Conservation (phyloP, 92 coral and sea anemone species). For the Micromussa lordhowensis region DNA sequence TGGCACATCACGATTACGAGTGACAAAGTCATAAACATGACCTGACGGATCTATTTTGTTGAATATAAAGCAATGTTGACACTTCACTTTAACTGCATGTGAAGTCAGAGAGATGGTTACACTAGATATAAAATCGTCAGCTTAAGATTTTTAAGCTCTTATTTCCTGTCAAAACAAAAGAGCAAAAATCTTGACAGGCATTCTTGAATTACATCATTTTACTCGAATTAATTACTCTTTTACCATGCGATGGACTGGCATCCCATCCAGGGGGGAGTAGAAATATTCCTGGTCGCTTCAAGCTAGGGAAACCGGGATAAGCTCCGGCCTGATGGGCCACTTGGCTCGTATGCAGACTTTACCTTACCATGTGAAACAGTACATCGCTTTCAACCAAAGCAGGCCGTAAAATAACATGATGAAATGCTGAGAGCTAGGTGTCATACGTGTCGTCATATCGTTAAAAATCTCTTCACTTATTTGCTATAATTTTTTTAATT, state of each 20-base stretch:
- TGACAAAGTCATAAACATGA: not conserved
- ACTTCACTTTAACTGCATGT: not conserved
- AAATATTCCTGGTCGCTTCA: no score
- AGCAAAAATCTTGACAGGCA: not conserved
- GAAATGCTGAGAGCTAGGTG: not conserved
- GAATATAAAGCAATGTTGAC: not conserved
- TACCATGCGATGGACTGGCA: no score
- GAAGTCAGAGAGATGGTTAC: not conserved
- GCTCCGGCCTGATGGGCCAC: no score
- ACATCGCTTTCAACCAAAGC: not conserved
- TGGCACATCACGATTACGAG: not conserved
- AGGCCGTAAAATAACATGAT: not conserved
- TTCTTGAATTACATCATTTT: not conserved
- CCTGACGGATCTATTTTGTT: not conserved
- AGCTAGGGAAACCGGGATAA: no score
- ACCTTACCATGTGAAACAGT: no score
- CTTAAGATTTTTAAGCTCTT: not conserved
- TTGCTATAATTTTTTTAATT: not conserved
- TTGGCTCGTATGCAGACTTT: no score
- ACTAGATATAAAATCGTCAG: not conserved
- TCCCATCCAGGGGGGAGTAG: no score
- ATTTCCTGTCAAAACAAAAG: slow-evolving; percentile 10
- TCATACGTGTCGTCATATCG: not conserved
- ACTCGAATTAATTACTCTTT: not conserved
- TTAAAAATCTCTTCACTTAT: not conserved